A percentile compares a stretch with the other conserved stretches of the same genome.
Evolutionary conservation across 1,140 invertebrate species (phyloP).

Genomic region (Euwallacea similis): DNA sequence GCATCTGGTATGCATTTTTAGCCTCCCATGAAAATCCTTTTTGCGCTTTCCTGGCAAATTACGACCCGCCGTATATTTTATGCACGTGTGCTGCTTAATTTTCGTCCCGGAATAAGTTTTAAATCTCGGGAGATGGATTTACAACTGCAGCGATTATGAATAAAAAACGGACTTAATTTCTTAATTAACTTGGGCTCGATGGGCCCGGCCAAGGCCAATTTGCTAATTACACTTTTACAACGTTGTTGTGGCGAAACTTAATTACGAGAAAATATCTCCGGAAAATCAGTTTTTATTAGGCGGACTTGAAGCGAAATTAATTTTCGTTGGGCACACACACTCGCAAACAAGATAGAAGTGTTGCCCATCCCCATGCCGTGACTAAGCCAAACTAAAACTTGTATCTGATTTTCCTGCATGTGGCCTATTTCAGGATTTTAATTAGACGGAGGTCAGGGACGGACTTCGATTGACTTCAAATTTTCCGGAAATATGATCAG

Average conservation of each 20-base stretch:
- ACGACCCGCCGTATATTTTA: slow-evolving; percentile 20
- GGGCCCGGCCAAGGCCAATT: slow-evolving; percentile 8
- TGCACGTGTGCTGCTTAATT: slow-evolving; percentile 21
- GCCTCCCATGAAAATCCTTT: slow-evolving; percentile 28
- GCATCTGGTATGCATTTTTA: slow-evolving; percentile 31
- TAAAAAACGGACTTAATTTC: neutral
- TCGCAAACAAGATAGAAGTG: slow-evolving; percentile 14
- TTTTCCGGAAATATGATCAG: no score
- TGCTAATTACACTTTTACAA: slow-evolving; percentile 27
- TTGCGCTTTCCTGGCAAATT: slow-evolving; percentile 24
- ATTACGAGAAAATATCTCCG: slow-evolving; percentile 25
- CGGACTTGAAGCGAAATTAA: slow-evolving; percentile 30
- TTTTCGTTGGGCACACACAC: slow-evolving; percentile 22
- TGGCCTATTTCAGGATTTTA: slow-evolving; percentile 28
- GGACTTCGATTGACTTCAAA: no score
- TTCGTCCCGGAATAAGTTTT: slow-evolving; percentile 4
- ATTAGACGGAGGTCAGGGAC: slow-evolving; percentile 1
- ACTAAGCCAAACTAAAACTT: slow-evolving; percentile 37
- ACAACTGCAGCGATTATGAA: neutral
- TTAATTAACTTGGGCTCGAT: neutral
- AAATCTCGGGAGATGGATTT: neutral
- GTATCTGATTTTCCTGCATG: slow-evolving; percentile 34
- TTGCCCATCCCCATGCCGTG: slow-evolving; percentile 44
- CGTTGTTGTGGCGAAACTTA: slow-evolving; percentile 19
- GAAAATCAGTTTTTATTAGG: slow-evolving; percentile 30